Conservation (phyloP, 1,140 invertebrate genomes). For the Galleria mellonella region DNA sequence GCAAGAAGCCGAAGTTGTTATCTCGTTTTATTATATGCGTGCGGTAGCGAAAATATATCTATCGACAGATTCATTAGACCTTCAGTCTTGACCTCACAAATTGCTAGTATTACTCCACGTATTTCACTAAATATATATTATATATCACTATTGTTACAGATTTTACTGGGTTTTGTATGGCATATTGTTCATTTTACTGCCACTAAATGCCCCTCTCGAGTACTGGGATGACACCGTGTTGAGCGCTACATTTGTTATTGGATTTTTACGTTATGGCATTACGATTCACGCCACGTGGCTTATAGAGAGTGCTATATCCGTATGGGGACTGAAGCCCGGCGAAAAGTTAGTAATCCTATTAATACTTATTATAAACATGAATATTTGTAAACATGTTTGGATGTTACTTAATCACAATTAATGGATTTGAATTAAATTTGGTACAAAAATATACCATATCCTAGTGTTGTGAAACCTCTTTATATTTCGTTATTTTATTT, state of each 20-base stretch:
- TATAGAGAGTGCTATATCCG: conserved; percentile 79
- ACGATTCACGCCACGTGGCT: conserved; percentile 79
- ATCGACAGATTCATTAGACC: too few relatives aligned
- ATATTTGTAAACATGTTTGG: conserved; percentile 12
- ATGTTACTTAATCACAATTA: too few relatives aligned
- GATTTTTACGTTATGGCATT: conserved; percentile 79
- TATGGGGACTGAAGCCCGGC: conserved; percentile 82
- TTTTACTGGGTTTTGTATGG: conserved; percentile 82
- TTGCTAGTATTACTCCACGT: not conserved
- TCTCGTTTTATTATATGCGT: too few relatives aligned
- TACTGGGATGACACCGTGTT: conserved; percentile 82
- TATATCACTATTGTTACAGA: conserved; percentile 60
- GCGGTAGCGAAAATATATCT: too few relatives aligned
- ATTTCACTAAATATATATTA: too few relatives aligned
- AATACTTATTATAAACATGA: conserved; percentile 8
- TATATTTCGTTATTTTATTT: too few relatives aligned
- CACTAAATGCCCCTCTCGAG: conserved; percentile 82
- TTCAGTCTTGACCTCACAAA: too few relatives aligned
- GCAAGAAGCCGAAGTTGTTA: too few relatives aligned
- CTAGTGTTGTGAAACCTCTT: too few relatives aligned
- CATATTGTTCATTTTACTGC: conserved; percentile 80
- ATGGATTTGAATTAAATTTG: too few relatives aligned
- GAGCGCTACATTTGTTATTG: conserved; percentile 77
- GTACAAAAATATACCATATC: too few relatives aligned
- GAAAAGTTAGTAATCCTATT: conserved; percentile 77